phyloP scores from a whole-genome alignment of 2,888 invertebrate species.

The Pediacus dermestoides region DNA sequence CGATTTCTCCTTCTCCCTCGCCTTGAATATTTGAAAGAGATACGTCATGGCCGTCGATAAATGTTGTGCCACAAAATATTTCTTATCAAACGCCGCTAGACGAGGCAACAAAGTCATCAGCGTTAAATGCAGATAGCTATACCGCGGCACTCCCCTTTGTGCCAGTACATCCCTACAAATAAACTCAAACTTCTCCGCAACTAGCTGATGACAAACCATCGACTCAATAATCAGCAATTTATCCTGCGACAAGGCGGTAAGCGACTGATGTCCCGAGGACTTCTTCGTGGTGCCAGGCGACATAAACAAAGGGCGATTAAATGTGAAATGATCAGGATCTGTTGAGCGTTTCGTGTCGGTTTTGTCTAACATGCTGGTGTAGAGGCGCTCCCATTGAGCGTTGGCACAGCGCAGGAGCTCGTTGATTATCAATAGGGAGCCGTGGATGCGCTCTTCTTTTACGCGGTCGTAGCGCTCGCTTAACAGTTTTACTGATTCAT shows the following conservation, averaged over 20 bases:
- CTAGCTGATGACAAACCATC: slow-evolving; percentile 76
- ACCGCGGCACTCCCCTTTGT: slow-evolving; percentile 71
- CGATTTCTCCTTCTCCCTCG: slow-evolving; percentile 80
- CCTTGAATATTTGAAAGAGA: slow-evolving; percentile 70
- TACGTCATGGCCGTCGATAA: slow-evolving; percentile 73
- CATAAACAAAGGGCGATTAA: slow-evolving; percentile 39
- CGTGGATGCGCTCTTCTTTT: slow-evolving; percentile 88
- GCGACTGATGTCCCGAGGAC: slow-evolving; percentile 37
- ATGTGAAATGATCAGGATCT: slow-evolving; percentile 39
- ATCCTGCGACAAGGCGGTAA: slow-evolving; percentile 53
- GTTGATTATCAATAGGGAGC: slow-evolving; percentile 87
- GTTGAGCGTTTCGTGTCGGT: slow-evolving; percentile 41
- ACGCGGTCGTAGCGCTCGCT: slow-evolving; percentile 75
- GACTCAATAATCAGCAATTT: slow-evolving; percentile 75
- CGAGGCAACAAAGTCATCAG: slow-evolving; percentile 84
- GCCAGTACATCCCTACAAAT: slow-evolving; percentile 77
- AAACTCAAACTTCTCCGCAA: slow-evolving; percentile 78
- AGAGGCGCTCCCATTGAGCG: slow-evolving; percentile 79
- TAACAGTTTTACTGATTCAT: slow-evolving; percentile 80
- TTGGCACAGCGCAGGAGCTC: slow-evolving; percentile 90
- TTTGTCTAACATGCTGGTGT: slow-evolving; percentile 63
- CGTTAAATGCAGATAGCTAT: slow-evolving; percentile 80
- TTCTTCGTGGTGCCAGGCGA: slow-evolving; percentile 51
- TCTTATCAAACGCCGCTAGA: slow-evolving; percentile 87
- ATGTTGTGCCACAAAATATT: slow-evolving; percentile 73